Evolutionary conservation across 2,113 vertebrate genomes (phyloP).

Genomic region (Raphicerus campestris): DNA sequence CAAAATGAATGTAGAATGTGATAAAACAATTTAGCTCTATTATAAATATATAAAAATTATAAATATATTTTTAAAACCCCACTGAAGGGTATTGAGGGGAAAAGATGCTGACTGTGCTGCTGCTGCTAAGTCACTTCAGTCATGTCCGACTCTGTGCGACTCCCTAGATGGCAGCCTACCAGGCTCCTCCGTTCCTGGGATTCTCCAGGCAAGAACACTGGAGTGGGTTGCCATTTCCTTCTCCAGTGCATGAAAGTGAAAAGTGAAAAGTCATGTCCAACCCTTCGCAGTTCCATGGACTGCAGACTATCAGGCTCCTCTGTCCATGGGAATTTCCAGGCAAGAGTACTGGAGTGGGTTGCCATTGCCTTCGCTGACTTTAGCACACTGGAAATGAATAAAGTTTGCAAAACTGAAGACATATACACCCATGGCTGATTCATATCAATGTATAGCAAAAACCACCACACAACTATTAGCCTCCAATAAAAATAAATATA

Average conservation of each 20-base stretch:
- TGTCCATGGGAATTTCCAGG: no score
- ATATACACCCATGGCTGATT: not conserved
- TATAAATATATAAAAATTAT: not conserved
- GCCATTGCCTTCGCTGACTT: no score
- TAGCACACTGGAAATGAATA: not conserved
- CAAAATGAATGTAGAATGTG: not conserved
- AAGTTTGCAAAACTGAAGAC: not conserved
- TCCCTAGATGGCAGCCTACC: no score
- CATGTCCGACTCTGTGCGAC: rapidly evolving
- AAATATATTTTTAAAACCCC: not conserved
- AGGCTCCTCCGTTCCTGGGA: no score
- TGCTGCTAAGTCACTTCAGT: no score
- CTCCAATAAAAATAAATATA: not conserved
- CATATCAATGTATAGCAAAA: not conserved
- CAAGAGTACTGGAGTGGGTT: no score
- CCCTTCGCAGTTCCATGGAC: no score
- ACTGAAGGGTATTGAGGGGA: not conserved
- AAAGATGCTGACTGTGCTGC: not conserved
- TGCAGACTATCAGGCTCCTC: no score
- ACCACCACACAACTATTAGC: not conserved
- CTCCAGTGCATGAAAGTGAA: no score
- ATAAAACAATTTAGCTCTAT: not conserved
- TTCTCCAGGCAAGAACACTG: no score
- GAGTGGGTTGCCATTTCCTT: no score
- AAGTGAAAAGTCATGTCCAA: no score